These are phyloP conservation scores for Sebastolobus alascanus DNA, from an alignment of 2,797 vertebrate genomes.

Conservation along the genomic window DNA sequence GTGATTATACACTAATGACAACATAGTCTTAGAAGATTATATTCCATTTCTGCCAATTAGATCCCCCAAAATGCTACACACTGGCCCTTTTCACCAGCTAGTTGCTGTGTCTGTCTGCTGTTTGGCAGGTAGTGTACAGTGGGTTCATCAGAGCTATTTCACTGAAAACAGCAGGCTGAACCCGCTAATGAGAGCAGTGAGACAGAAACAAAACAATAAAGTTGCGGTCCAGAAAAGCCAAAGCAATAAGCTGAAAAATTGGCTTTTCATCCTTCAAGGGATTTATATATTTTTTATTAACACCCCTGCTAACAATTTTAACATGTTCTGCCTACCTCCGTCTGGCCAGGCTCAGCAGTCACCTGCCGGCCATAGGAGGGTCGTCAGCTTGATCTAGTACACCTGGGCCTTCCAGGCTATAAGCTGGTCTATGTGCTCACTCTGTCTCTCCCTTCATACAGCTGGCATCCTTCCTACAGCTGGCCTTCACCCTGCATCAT, in stretches of 20 bases:
- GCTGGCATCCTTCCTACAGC: no score
- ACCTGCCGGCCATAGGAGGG: no score
- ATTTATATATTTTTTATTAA: not conserved
- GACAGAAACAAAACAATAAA: not conserved
- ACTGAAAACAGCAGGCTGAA: not conserved
- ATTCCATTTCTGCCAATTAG: not conserved
- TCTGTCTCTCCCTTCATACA: no score
- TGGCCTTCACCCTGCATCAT: no score
- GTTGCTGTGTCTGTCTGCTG: not conserved
- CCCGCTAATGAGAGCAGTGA: not conserved
- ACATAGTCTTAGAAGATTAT: not conserved
- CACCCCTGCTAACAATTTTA: not conserved
- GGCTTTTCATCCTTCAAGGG: not conserved
- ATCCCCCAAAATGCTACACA: not conserved
- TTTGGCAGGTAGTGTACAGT: not conserved
- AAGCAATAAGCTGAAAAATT: not conserved
- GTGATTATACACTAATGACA: not conserved
- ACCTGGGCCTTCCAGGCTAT: no score
- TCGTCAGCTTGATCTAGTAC: no score
- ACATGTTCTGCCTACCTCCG: no score
- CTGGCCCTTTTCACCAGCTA: not conserved
- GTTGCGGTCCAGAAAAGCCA: not conserved
- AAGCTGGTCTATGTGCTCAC: no score
- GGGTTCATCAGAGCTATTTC: not conserved
- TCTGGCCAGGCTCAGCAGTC: no score